phyloP scores from a whole-genome alignment of 2,888 invertebrate genomes.

The Diabrotica balteata region DNA sequence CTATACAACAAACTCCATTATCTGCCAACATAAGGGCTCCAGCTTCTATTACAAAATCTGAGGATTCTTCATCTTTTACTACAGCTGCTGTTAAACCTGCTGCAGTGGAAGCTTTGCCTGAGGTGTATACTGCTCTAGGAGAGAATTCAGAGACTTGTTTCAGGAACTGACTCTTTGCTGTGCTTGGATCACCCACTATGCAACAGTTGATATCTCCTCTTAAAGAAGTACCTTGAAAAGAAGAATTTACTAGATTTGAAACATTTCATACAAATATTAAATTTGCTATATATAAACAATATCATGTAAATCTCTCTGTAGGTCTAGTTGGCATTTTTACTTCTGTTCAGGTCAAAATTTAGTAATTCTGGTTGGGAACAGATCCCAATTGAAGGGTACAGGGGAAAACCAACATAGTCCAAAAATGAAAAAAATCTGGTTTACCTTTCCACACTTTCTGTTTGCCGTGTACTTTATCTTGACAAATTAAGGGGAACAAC shows the following conservation, averaged over 20 bases:
- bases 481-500: too few relatives aligned
- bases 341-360: too few relatives aligned
- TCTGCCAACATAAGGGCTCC: constrained; percentile 99
- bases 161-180: constrained; percentile 96
- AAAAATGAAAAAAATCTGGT: too few relatives aligned
- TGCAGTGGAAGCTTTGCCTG: constrained; percentile 94
- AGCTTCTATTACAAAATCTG: constrained; percentile 99
- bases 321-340: too few relatives aligned
- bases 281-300: background rate
- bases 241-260: background rate
- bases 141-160: constrained; percentile 95
- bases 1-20: constrained; percentile 98
- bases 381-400: too few relatives aligned
- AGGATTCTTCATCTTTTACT: constrained; percentile 95
- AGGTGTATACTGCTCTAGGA: constrained; percentile 97
- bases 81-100: constrained; percentile 99
- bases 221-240: constrained; percentile 70
- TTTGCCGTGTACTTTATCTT: too few relatives aligned
- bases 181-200: constrained; percentile 98
- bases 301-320: background rate
- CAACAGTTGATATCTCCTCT: constrained; percentile 98
- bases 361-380: too few relatives aligned
- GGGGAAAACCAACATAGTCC: too few relatives aligned
- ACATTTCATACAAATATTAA: background rate
- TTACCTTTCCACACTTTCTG: too few relatives aligned